Percentiles rank a stretch among this genome's conserved stretches.
Evolutionary conservation across 2,888 invertebrate species (phyloP).

Genomic region (Cartodere bifasciata): DNA sequence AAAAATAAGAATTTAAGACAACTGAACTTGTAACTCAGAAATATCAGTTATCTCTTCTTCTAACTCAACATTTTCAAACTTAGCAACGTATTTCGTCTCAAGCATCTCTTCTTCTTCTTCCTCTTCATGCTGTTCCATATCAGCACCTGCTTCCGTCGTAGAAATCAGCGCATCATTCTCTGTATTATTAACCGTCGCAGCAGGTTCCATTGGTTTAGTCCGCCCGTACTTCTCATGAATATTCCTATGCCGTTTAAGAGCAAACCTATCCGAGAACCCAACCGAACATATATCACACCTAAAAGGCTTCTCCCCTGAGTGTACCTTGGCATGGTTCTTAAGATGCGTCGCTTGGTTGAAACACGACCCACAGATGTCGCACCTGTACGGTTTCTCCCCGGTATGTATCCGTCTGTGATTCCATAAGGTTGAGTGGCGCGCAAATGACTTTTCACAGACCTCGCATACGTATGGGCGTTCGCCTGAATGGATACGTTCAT

Average conservation of each 20-base stretch:
- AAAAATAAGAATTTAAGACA: constrained; percentile 30
- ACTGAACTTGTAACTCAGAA: constrained; percentile 32
- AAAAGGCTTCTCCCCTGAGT: constrained; percentile 71
- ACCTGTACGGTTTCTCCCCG: constrained; percentile 77
- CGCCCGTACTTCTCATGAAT: constrained; percentile 80
- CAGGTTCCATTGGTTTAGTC: constrained; percentile 35
- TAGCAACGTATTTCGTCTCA: constrained; percentile 27
- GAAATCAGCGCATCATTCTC: constrained; percentile 15
- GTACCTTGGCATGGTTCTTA: constrained; percentile 78
- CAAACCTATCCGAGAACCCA: constrained; percentile 77
- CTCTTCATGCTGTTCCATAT: constrained; percentile 20
- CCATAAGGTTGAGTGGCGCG: constrained; percentile 78
- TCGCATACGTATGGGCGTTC: constrained; percentile 82
- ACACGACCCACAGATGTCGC: constrained; percentile 78
- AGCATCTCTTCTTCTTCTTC: constrained; percentile 29
- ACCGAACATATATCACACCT: constrained; percentile 76
- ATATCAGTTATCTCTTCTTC: constrained; percentile 33
- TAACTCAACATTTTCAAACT: constrained; percentile 21
- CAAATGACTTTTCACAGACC: constrained; percentile 80
- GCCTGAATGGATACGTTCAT: constrained; percentile 78
- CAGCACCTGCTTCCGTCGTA: constrained; percentile 17
- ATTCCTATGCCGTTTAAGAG: constrained; percentile 71
- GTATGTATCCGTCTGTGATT: constrained; percentile 81
- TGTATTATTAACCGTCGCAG: constrained; percentile 26
- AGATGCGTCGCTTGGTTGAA: constrained; percentile 83